Evolutionary conservation across 2,797 vertebrate genomes (phyloP), one percentile per base, ranked within the genome.

Genomic region (Aldrovandia affinis): DNA sequence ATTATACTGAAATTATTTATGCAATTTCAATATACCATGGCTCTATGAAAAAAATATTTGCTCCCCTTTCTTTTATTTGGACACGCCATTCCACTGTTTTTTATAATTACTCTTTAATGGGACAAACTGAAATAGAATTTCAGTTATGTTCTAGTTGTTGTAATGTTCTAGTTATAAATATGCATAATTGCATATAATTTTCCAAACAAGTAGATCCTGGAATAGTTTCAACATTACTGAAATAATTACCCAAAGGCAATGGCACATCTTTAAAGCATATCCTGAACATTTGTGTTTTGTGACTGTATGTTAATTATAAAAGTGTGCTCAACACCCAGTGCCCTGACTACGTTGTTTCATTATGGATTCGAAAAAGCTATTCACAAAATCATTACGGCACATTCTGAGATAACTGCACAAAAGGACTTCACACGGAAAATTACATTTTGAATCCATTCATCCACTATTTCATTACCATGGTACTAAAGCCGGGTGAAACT

Each of bases 361-460:
- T 95, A 95, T 90, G 87, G 92, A 92, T 94, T 93, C 92, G 93
- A 33, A 93, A 94, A 95, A 95, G 94, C 94, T 92, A 93, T 95
- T 96, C 94, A 94, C 90, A 89, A 92, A 94, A 95, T 95, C 94
- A 95, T 96, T 96, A 95, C 93, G 91, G 94, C 92, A 92, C 94
- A 94, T 93, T 94, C 90, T 90, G 91, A 95, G 94, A 96, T 96
- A 95, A 95, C 92, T 65, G 91, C 93, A 94, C 94, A 94, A 96
- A 96, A 94, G 20, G 94, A 95, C 93, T 94, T 94, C 92, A 92
- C 94, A 92, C 93, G 88, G 95, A 96, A 96, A 96, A 96, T 96
- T 95, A 94, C 95, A 95, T 95, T 95, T 95, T 91, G 44, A 94
- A 92, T 93, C 93, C 93, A 93, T 92, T 95, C 93, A 93, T 95